Evolutionary conservation across 1,140 invertebrate genomes (phyloP).

Genomic region (Lordiphosa mommai): DNA sequence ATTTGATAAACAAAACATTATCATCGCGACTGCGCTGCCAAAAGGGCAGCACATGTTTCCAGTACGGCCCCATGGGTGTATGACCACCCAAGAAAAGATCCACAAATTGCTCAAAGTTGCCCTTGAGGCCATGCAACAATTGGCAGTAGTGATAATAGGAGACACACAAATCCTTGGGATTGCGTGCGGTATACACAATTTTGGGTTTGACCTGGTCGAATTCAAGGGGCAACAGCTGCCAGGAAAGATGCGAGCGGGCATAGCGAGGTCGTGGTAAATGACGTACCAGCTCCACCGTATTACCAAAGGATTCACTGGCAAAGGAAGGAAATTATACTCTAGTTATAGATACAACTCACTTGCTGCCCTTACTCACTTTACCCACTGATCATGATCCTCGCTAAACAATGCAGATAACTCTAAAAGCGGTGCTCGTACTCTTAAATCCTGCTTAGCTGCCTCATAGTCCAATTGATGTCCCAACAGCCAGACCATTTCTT

Average conservation of each 20-base stretch:
- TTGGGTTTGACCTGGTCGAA: conserved; percentile 87
- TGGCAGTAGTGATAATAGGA: conserved; percentile 94
- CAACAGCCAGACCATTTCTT: conserved; percentile 94
- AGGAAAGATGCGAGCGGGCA: conserved; percentile 90
- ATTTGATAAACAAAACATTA: conserved; percentile 90
- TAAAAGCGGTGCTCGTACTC: conserved; percentile 82
- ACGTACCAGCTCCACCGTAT: conserved; percentile 83
- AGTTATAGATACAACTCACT: no score
- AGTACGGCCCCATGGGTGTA: conserved; percentile 85
- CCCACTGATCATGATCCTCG: conserved; percentile 81
- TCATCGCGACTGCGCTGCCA: conserved; percentile 87
- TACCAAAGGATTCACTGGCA: conserved; percentile 43
- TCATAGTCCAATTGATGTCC: conserved; percentile 89
- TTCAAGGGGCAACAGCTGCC: conserved; percentile 85
- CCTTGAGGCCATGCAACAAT: conserved; percentile 86
- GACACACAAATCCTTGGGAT: conserved; percentile 96
- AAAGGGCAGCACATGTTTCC: conserved; percentile 86
- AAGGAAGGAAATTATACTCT: conserved; percentile 2
- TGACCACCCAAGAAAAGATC: conserved; percentile 87
- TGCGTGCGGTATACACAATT: conserved; percentile 94
- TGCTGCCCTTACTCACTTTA: conserved; percentile 62
- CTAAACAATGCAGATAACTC: conserved; percentile 82
- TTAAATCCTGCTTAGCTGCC: conserved; percentile 85
- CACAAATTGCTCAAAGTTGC: conserved; percentile 90
- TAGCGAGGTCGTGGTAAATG: conserved; percentile 86